Conservation (phyloP, 92 coral and sea anemone species). For the Galaxea fascicularis region DNA sequence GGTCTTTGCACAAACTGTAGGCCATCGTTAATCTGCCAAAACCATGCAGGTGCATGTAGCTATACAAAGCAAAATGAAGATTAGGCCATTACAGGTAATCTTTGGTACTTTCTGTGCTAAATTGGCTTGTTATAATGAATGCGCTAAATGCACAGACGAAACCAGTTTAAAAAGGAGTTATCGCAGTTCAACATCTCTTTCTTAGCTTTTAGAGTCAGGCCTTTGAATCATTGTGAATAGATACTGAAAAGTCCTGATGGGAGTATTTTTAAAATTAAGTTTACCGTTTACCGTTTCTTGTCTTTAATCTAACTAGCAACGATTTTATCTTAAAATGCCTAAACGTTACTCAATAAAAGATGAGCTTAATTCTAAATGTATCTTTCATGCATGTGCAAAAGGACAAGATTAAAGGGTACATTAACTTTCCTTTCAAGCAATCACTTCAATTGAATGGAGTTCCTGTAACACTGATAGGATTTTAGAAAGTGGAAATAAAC, state of each 20-base stretch:
- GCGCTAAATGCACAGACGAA: neutral
- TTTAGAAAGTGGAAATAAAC: no score
- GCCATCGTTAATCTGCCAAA: slow-evolving; percentile 1
- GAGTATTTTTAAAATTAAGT: no score
- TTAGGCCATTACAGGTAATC: neutral
- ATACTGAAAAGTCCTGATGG: no score
- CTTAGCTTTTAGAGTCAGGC: no score
- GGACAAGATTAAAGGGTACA: no score
- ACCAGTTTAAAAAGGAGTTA: neutral
- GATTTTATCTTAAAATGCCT: neutral
- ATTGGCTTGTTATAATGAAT: slow-evolving; percentile 2
- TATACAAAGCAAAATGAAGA: neutral
- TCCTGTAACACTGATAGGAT: no score
- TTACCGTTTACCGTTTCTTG: no score
- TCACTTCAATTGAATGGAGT: no score
- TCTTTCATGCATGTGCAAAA: no score
- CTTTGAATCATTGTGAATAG: no score
- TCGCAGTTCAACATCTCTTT: neutral
- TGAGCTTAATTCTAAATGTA: neutral
- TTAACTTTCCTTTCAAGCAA: no score
- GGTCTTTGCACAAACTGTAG: neutral
- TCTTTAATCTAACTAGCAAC: neutral
- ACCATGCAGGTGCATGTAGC: neutral
- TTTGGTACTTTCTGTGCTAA: neutral
- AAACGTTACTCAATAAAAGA: neutral